Evolutionary conservation across 2,797 vertebrate genomes (phyloP).

Genomic region (Chloroceryle inda): DNA sequence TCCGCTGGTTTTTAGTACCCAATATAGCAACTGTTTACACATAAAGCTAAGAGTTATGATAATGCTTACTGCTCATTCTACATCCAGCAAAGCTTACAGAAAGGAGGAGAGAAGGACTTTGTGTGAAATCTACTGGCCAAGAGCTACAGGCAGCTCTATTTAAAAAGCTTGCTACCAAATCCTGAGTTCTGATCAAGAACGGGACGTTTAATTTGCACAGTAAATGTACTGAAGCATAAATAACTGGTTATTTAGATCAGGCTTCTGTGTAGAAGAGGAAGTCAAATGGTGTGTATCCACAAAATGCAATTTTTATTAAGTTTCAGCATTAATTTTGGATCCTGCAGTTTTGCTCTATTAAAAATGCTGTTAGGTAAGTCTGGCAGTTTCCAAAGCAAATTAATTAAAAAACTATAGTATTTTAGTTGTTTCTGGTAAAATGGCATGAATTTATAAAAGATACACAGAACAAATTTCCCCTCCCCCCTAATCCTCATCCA

Average conservation of each 20-base stretch:
- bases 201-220: slow-evolving; percentile 19
- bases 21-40: not conserved
- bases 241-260: slow-evolving; percentile 46
- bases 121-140: slow-evolving; percentile 18
- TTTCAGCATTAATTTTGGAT: slow-evolving; percentile 59
- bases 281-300: not conserved
- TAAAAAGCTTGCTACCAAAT: slow-evolving; percentile 43
- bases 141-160: slow-evolving; percentile 4
- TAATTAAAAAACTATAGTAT: slow-evolving; percentile 62
- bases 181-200: slow-evolving; percentile 61
- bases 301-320: slow-evolving; percentile 45
- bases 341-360: slow-evolving; percentile 30
- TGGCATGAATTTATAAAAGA: slow-evolving; percentile 29
- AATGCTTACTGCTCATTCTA: slow-evolving; percentile 7
- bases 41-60: slow-evolving; percentile 29
- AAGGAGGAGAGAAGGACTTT: not conserved
- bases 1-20: not conserved
- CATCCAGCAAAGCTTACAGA: not conserved
- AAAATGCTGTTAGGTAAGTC: slow-evolving; percentile 39
- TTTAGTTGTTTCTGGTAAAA: slow-evolving; percentile 59
- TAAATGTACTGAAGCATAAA: slow-evolving; percentile 38
- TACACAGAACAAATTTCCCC: not conserved
- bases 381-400: slow-evolving; percentile 33
- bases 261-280: slow-evolving; percentile 21
- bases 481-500: not conserved